phyloP scores from a whole-genome alignment of 2,113 vertebrate genomes.

The Scopus umbretta region DNA sequence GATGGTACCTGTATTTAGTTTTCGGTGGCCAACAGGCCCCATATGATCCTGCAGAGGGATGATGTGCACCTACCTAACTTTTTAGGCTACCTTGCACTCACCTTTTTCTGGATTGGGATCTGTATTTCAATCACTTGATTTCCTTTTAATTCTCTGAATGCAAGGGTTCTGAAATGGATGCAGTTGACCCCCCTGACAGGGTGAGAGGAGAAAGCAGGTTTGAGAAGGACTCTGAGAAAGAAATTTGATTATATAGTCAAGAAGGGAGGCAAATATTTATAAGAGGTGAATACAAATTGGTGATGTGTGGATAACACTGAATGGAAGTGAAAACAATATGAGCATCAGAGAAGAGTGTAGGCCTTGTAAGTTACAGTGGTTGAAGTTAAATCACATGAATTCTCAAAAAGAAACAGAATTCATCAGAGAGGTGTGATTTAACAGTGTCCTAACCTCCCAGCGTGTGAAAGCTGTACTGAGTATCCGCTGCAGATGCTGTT shows the following conservation, averaged over 20 bases:
- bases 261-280: neutral
- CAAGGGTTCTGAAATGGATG: neutral
- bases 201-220: neutral
- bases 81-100: neutral
- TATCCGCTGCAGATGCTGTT: neutral
- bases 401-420: neutral
- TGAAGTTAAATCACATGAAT: neutral
- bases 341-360: neutral
- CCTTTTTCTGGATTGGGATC: neutral
- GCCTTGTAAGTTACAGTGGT: neutral
- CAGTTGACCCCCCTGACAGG: neutral
- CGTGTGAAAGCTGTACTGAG: neutral
- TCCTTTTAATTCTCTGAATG: neutral
- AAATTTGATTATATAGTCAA: neutral
- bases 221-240: neutral
- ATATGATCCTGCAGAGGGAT: neutral
- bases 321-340: neutral
- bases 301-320: neutral
- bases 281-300: neutral
- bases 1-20: neutral
- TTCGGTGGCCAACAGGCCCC: neutral
- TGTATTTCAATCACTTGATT: neutral
- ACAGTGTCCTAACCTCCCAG: neutral
- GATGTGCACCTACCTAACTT: neutral
- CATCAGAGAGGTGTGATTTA: neutral